Base-by-base conservation (phyloP, 2,888 invertebrate genomes). In the Anagyrus pseudococci region DNA sequence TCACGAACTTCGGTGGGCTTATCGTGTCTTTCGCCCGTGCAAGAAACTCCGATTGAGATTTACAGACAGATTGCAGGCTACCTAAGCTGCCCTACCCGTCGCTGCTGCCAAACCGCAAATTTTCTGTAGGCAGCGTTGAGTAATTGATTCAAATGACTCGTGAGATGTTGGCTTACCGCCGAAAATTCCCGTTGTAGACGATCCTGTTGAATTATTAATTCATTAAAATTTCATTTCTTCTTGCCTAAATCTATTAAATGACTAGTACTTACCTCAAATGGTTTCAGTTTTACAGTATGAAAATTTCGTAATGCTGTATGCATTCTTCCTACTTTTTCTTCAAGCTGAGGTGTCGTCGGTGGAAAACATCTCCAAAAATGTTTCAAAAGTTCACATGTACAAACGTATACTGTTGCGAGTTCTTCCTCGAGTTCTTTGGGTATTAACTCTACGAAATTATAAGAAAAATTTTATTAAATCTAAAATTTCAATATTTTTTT, bases 331-430 rank as follows among this genome's bases (percentile, higher is more conserved):
- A 92, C 89, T 80, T 93, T 88, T 22, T 90, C 89, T 78, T 94
- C 92, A 40, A 91, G 82, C 56, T 87, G 87, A 20, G 89, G 85
- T 2, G 89, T 88, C 0, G 89, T 89, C 2, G 89, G 89, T 37
- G 92, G 93, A 84, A 98, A 97, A 79, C 96, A 93, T 47, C 89
- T 86, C 98, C 98, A 99, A 83, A 98, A 93, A 82, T 98, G 97
- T 64, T 93, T 87, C 15, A 98, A 83, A 63, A 99, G 82, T 83
- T 98, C 98, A 66, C 93, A 90, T 4, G 93, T 85, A 1, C 94
- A 93, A 55, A 91, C 85, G 83, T 98, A 97, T 55, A 96, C 83
- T 67, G 92, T 89, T 60, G 90, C 87, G 13, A 98, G 83, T 75
- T 98, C 97, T 47, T 87, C 87, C 75, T 93, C 92, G 64, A 95